A percentile compares a stretch with the other conserved stretches of the same genome.
Evolutionary conservation across 2,113 vertebrate species (phyloP).

Genomic region (Lichenostomus cassidix): DNA sequence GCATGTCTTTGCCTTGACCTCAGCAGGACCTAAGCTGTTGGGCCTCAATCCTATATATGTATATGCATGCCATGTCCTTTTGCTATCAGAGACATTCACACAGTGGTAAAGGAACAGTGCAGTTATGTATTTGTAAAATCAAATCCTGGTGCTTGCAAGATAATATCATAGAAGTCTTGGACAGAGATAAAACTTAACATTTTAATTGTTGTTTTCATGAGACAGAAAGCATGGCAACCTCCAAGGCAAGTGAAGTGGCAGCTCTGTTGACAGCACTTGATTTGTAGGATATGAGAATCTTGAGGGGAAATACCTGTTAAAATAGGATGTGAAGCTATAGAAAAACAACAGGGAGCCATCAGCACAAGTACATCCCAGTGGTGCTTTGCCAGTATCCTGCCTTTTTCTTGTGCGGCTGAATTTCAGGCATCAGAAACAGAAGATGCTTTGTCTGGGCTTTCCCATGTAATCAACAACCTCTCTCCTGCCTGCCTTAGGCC

Average conservation of each 20-base stretch:
- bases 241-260: background rate
- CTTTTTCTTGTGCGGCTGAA: background rate
- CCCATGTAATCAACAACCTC: conserved; percentile 49
- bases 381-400: conserved; percentile 48
- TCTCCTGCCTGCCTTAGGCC: conserved; percentile 31
- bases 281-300: background rate
- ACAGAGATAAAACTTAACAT: background rate
- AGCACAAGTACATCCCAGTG: conserved; percentile 8
- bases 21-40: conserved; percentile 17
- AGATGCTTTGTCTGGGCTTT: conserved; percentile 54
- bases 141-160: background rate
- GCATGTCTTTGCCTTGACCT: conserved; percentile 38
- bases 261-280: background rate
- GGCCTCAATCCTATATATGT: background rate
- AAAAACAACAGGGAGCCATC: conserved; percentile 22
- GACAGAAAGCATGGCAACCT: background rate
- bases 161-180: background rate
- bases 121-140: background rate
- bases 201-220: background rate
- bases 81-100: background rate
- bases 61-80: background rate
- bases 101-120: background rate
- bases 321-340: background rate
- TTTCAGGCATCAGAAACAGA: conserved; percentile 61
- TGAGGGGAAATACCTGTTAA: conserved; percentile 25